A percentile compares a stretch with the other conserved stretches of the same genome.
These are phyloP conservation scores for Osmoderma eremita DNA, from an alignment of 2,888 invertebrate species.

Conservation along the genomic window DNA sequence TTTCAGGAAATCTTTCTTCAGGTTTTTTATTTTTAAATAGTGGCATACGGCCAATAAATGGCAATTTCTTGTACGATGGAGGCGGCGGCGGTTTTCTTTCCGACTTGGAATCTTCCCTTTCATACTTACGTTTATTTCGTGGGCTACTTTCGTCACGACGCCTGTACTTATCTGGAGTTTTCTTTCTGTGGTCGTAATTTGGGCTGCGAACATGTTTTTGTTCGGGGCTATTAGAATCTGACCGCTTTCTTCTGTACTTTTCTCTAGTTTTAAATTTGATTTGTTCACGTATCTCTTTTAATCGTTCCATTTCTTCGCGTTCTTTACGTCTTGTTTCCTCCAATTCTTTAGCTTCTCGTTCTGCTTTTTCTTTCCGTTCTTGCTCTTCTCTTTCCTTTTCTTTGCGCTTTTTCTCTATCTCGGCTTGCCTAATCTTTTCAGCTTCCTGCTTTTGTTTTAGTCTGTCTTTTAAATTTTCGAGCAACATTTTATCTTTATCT, in stretches of 20 bases:
- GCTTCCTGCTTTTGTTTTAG: constrained; percentile 67
- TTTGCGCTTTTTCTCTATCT: constrained; percentile 56
- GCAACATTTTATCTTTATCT: constrained; percentile 64
- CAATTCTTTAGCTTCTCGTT: constrained; percentile 56
- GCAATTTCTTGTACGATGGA: constrained; percentile 75
- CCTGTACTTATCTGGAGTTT: constrained; percentile 50
- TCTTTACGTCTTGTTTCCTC: constrained; percentile 58
- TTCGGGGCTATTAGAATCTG: constrained; percentile 50
- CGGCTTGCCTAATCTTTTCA: constrained; percentile 59
- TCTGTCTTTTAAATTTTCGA: constrained; percentile 67
- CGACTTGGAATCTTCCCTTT: constrained; percentile 42
- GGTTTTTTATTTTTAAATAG: constrained; percentile 73
- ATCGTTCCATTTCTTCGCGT: constrained; percentile 58
- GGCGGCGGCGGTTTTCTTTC: constrained; percentile 59
- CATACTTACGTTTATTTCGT: constrained; percentile 50
- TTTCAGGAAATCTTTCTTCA: constrained; percentile 63
- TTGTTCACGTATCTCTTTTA: constrained; percentile 54
- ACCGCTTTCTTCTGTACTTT: constrained; percentile 56
- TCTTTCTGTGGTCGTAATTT: constrained; percentile 51
- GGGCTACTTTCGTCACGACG: constrained; percentile 50
- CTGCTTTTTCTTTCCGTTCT: constrained; percentile 60
- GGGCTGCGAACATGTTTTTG: constrained; percentile 48
- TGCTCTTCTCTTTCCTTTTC: constrained; percentile 62
- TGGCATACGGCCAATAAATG: constrained; percentile 88
- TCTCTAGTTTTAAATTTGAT: constrained; percentile 62